A percentile compares a stretch with the other conserved stretches of the same genome.
phyloP scores from a whole-genome alignment of 2,113 vertebrate genomes.

The Nothoprocta perdicaria region DNA sequence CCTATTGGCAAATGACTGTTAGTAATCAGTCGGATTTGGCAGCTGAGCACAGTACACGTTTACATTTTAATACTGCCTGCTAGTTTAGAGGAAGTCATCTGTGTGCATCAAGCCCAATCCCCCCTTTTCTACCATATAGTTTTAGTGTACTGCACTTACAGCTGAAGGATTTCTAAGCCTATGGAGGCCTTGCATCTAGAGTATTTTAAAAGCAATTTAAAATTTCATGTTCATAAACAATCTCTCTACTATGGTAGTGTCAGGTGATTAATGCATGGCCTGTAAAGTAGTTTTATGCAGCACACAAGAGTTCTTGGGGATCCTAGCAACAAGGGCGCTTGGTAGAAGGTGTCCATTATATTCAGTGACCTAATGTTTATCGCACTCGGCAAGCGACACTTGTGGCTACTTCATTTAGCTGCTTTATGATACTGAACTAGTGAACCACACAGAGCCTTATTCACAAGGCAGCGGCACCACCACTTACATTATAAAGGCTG shows the following conservation, averaged over 20 bases:
- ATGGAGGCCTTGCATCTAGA: not conserved
- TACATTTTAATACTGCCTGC: not conserved
- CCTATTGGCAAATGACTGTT: accelerated
- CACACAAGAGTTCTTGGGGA: not conserved
- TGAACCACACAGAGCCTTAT: not conserved
- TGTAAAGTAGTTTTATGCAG: slow-evolving; percentile 1
- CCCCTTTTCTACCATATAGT: not conserved
- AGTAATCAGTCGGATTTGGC: not conserved
- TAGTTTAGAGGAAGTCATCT: not conserved
- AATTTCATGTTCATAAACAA: not conserved
- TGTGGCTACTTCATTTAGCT: not conserved
- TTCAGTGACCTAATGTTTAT: slow-evolving; percentile 6
- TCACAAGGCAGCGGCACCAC: not conserved
- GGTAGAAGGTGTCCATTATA: slow-evolving; percentile 49
- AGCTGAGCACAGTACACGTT: not conserved
- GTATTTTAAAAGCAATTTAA: not conserved
- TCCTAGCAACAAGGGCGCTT: slow-evolving; percentile 46
- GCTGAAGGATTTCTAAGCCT: not conserved
- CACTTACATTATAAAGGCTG: not conserved
- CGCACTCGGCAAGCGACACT: not conserved
- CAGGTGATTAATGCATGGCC: slow-evolving; percentile 6
- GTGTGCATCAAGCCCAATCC: not conserved
- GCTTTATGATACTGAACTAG: slow-evolving; percentile 10
- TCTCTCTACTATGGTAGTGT: not conserved
- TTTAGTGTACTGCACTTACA: not conserved